Evolutionary conservation across 2,113 vertebrate genomes (phyloP), one percentile per base, ranked within the genome.

Genomic region (Siphamia tubifer): DNA sequence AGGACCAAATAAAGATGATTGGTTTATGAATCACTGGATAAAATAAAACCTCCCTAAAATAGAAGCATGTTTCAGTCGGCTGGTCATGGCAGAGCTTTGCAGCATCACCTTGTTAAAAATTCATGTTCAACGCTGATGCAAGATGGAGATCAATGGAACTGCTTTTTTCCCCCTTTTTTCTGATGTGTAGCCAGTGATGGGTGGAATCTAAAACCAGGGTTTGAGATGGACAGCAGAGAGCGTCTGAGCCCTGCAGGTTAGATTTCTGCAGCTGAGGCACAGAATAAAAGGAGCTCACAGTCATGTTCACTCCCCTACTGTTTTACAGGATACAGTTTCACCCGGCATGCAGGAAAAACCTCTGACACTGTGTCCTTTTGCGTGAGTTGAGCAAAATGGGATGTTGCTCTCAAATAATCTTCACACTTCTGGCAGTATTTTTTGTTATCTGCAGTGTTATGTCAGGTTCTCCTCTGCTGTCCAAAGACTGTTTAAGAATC

Each of bases 31-130:
- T 38, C 4, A 13, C 1, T 40, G 12, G n/a, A 36, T 40, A 23
- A 34, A 8, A n/a, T n/a, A n/a, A n/a, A n/a, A n/a, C n/a, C n/a
- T n/a, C n/a, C 42, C 23, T 65, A 23, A 71, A 68, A 58, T 73
- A 63, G 53, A 52, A 21, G 15, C 0, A 3, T 51, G 4, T 7
- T 48, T 4, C 42, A 51, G 15, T 45, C 42, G 21, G 28, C 30
- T 1, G 4, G n/a, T 35, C 19, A 25, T 44, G 38, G 45, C 8
- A 4, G 43, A 51, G 39, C 31, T 13, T 55, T 72, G 55, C 73
- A 54, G 83, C 82, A 65, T 53, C 20, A 6, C 15, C 17, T 43
- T 52, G 85, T 92, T 66, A 87, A 89, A 83, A 57, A 88, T 90
- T 54, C n/a, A 90, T 87, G 75, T 27, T 48, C 62, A 21, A 31